Base-by-base conservation (phyloP, 2,888 invertebrate species). In the Caenorhabditis japonica region DNA sequence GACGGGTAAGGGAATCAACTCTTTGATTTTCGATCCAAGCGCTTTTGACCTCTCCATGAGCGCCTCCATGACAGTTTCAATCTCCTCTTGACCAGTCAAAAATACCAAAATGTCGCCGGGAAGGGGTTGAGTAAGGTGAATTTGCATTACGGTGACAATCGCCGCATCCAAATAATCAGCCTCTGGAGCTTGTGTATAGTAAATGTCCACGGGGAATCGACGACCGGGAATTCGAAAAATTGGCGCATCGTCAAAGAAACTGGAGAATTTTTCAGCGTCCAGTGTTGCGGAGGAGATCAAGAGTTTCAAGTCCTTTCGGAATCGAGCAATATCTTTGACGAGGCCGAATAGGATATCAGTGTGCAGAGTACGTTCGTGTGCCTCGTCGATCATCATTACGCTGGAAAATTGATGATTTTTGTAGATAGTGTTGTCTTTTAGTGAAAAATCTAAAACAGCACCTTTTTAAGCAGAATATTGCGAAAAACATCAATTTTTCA, bases 341-440 rank as follows among this genome's bases (percentile, higher is more conserved):
- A 99, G 90, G 0, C 99, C 99, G 90, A 99, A 99, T 36, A 99
- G 90, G 84, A 99, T 94, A 88, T 99, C 99, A 1, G 99, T 99
- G 87, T 99, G 97, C 1, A 99, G 90, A 0, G 99, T 99, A 41
- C 99, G 91, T 89, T 99, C 99, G 89, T 99, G 99, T 75, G 99
- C 99, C 90, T 99, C 99, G 89, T 99, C 99, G 87, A 99, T 95
- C 68, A 99, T 99, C 93, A 99, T 94, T 0, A 97, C 97, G 90
- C 94, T 95, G 82, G 27, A 83, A 76, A 75, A 17, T 25, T 19
- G 12, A 15, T 7, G 46, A 36, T 34, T n/a, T 3, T 23, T n/a
- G n/a, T n/a, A n/a, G n/a, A n/a, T n/a, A n/a, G n/a, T n/a, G n/a
- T n/a, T n/a, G n/a, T n/a, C n/a, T n/a, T n/a, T n/a, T n/a, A n/a